These are phyloP conservation scores for Addax nasomaculatus DNA, from an alignment of 2,113 vertebrate genomes.

Conservation along the genomic window DNA sequence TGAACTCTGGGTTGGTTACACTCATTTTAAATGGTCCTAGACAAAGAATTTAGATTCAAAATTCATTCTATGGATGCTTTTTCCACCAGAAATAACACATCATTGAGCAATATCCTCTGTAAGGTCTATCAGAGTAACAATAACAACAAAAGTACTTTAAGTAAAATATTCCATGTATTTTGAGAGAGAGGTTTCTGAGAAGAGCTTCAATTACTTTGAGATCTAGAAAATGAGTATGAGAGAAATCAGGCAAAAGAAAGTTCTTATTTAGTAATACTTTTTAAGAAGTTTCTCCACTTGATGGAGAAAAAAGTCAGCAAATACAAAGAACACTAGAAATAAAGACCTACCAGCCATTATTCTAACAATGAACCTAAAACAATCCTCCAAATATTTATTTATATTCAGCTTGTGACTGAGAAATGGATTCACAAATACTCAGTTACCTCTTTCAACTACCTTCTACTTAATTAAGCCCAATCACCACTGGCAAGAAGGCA, in stretches of 20 bases:
- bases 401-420: not conserved
- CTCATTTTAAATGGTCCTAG: not conserved
- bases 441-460: not conserved
- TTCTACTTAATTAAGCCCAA: not conserved
- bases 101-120: not conserved
- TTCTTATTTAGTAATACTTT: not conserved
- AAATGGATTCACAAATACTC: not conserved
- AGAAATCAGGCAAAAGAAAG: slow-evolving; percentile 24
- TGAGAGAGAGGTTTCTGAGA: not conserved
- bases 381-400: not conserved
- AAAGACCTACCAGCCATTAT: not conserved
- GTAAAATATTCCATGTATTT: not conserved
- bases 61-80: not conserved
- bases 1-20: not conserved
- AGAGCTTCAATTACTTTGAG: not conserved
- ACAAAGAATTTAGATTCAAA: not conserved
- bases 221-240: not conserved
- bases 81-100: not conserved
- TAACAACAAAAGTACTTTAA: not conserved
- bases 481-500: not conserved
- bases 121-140: not conserved
- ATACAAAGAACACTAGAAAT: not conserved
- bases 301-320: not conserved
- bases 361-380: not conserved
- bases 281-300: not conserved